Base-by-base conservation (phyloP, 2,888 invertebrate species). In the Pterostichus niger region DNA sequence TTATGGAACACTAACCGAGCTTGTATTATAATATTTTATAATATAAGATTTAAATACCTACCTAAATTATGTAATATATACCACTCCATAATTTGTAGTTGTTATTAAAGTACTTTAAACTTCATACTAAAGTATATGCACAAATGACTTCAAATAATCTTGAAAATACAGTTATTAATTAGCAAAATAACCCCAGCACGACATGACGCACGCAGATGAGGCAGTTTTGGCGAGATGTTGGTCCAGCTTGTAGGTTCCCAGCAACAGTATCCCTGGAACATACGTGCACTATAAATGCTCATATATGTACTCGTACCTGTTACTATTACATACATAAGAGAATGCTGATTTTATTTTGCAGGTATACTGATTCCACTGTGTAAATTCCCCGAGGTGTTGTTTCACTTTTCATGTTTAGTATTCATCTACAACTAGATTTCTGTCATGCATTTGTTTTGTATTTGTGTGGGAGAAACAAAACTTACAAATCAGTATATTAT, bases 131-230 rank as follows among this genome's bases (percentile, higher is more conserved):
- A 40, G 40, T 9, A 40, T 40, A 6, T 59, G 59, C 31, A 31
- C 11, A 7, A 59, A 0, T 59, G 13, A 59, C 31, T 59, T 17
- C 17, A 59, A 59, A 24, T 24, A 59, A 31, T 59, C 59, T 59
- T 59, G 24, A 59, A 59, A 31, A 59, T 59, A 59, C 59, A 59
- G 31, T n/a, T 5, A 59, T 31, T 59, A 31, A 59, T 59, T 59
- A 59, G 59, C 17, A 59, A 59, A 17, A 59, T 59, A 59, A 31
- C 17, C 17, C 4, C 4, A n/a, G 49, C 13, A 49, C n/a, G 49
- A n/a, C 49, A n/a, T 49, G 49, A n/a, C 2, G 49, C 49, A 49
- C n/a, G n/a, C 10, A 24, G 40, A 49, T 31, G 59, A 10, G 31
- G 59, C 59, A 59, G 31, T 59, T 59, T 59, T 59, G 49, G 49